Conservation (phyloP, 2,797 vertebrate species). For the Varecia variegata region DNA sequence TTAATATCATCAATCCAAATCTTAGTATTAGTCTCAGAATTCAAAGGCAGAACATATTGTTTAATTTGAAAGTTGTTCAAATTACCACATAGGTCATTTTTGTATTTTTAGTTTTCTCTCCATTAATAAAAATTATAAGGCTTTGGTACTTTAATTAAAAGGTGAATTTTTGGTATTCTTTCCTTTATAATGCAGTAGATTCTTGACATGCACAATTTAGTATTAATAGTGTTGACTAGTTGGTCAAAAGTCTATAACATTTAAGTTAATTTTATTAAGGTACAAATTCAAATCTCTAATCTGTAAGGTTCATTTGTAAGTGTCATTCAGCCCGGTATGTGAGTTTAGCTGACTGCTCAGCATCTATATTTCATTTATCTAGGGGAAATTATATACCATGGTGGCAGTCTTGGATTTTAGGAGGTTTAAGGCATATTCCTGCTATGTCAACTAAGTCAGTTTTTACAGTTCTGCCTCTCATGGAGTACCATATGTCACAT, state of each 20-base stretch:
- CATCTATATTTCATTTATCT: not conserved
- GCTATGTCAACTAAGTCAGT: not conserved
- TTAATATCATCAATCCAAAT: constrained; percentile 28
- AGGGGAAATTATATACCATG: not conserved
- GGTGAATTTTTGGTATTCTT: not conserved
- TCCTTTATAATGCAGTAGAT: not conserved
- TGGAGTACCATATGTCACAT: not conserved
- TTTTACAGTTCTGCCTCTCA: not conserved
- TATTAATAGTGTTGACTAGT: not conserved
- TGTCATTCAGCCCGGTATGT: not conserved
- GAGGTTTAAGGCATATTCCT: not conserved
- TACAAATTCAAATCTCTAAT: not conserved
- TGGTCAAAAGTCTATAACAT: not conserved
- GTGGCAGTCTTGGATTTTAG: not conserved
- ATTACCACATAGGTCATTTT: not conserved
- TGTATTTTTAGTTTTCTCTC: not conserved
- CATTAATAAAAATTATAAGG: not conserved
- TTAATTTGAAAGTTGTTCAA: constrained; percentile 39
- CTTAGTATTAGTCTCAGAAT: constrained; percentile 9
- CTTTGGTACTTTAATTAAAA: not conserved
- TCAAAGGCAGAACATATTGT: constrained; percentile 30
- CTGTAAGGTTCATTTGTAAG: not conserved
- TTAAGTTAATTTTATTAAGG: not conserved
- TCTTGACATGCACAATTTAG: not conserved
- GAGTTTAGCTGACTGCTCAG: not conserved